Conservation (phyloP, 2,113 vertebrate species). For the Otocyon megalotis region DNA sequence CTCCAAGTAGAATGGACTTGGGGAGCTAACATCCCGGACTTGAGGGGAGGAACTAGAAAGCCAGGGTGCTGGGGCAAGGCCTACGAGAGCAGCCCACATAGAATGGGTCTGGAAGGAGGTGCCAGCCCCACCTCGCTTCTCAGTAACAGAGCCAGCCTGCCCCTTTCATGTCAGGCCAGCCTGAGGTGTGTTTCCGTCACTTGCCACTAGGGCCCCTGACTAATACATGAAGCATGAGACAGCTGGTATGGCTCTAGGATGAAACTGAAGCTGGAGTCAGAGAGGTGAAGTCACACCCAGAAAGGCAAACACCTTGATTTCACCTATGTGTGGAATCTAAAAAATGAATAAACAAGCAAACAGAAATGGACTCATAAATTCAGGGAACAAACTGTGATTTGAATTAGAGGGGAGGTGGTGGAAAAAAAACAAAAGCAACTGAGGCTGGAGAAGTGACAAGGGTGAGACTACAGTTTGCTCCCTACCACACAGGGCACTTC, state of each 20-base stretch:
- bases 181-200: neutral
- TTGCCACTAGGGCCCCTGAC: neutral
- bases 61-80: neutral
- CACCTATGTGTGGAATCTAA: neutral
- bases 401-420: neutral
- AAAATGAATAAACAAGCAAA: neutral
- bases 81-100: neutral
- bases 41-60: neutral
- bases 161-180: neutral
- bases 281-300: neutral
- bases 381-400: neutral
- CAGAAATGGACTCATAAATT: neutral
- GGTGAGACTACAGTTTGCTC: neutral
- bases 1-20: neutral
- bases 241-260: neutral
- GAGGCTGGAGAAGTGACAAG: neutral
- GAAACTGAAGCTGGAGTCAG: neutral
- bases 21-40: neutral
- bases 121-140: neutral
- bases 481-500: neutral
- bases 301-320: neutral
- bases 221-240: neutral
- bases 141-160: neutral
- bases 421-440: neutral
- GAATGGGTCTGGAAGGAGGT: neutral